These are phyloP conservation scores for Amiota minor DNA, from an alignment of 2,888 invertebrate genomes.

Conservation along the genomic window DNA sequence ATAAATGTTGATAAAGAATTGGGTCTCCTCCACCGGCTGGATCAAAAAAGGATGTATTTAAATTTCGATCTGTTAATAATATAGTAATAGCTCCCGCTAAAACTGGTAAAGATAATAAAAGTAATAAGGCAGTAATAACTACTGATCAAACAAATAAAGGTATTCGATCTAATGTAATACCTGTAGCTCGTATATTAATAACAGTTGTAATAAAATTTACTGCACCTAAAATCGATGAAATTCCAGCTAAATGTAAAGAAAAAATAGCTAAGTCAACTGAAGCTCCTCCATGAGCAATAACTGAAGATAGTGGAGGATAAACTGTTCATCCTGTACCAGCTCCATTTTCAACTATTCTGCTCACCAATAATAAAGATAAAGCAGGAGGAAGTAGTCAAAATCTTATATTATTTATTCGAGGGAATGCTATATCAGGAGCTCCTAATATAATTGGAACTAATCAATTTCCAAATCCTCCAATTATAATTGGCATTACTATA, in stretches of 20 bases:
- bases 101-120: conserved; percentile 82
- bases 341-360: conserved; percentile 80
- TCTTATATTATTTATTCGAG: conserved; percentile 89
- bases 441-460: conserved; percentile 84
- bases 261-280: conserved; percentile 86
- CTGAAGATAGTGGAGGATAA: conserved; percentile 81
- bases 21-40: too few relatives aligned
- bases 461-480: conserved; percentile 90
- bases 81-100: too few relatives aligned
- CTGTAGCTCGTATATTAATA: conserved; percentile 78
- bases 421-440: conserved; percentile 86
- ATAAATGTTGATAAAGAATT: too few relatives aligned
- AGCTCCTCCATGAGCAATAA: conserved; percentile 78
- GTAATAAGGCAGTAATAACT: conserved; percentile 78
- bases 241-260: conserved; percentile 66
- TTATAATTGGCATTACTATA: conserved; percentile 82
- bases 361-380: conserved; percentile 78
- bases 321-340: conserved; percentile 87
- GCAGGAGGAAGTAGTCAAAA: conserved; percentile 86
- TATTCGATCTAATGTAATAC: conserved; percentile 79
- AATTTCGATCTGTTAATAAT: too few relatives aligned
- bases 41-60: too few relatives aligned
- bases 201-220: too few relatives aligned
- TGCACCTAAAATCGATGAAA: too few relatives aligned
- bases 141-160: conserved; percentile 85